Evolutionary conservation across 2,888 invertebrate genomes (phyloP), one percentile per base, ranked within the genome.

Genomic region (Stenchaetothrips biformis): DNA sequence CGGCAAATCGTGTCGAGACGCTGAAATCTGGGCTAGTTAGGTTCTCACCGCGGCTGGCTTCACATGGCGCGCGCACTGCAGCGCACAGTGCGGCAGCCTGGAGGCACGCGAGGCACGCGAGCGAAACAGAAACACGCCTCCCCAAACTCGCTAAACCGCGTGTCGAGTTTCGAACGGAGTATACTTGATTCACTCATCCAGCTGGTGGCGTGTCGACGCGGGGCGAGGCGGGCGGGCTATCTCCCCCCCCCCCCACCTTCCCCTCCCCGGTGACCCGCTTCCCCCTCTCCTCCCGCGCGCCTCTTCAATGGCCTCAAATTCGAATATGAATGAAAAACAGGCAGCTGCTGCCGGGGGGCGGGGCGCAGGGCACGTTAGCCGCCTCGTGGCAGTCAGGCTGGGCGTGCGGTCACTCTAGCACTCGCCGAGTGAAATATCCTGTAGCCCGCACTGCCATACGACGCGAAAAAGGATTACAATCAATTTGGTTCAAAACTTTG

Each of bases 281-380:
- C 67, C 67, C 37, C 67, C 67, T 25, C 25, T 74, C 67, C 4
- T 16, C 59, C 37, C 37, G 37, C 59, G 16, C 13, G 59, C 59
- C 59, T 16, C 67, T 37, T 74, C 67, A 74, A 74, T 21, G 67
- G 67, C 67, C 67, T 74, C 67, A 74, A 74, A 74, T 74, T 74
- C 67, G 67, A 74, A 74, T 74, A 74, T 25, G 25, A 74, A 74
- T 74, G 67, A 74, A 74, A 74, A 74, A 74, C 67, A 74, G 25
- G 67, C n/a, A 7, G 67, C 67, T 18, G 53, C 53, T 18, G 53
- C 53, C 4, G 53, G 4, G 16, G 2, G 53, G 53, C 16, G 53
- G 53, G 16, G 53, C 53, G 16, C 18, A 13, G 13, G 53, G 53
- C 53, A 4, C 53, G 9, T 18, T 11, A 18, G 37, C 16, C 53